Conservation (phyloP, 2,113 vertebrate genomes). For the Vidua macroura region DNA sequence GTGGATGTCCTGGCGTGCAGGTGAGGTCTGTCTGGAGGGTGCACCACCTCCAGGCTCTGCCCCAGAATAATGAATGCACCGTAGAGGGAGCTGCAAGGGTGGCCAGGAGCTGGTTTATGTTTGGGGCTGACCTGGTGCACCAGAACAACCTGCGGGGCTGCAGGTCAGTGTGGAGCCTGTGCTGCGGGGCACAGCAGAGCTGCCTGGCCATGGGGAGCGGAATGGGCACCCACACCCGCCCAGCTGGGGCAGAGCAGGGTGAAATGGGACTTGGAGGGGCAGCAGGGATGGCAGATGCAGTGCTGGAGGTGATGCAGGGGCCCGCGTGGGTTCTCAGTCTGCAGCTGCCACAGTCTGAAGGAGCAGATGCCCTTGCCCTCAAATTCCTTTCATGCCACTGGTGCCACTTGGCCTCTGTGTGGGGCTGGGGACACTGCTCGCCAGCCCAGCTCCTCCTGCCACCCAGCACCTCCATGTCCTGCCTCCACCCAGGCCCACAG, state of each 20-base stretch:
- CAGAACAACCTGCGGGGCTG: neutral
- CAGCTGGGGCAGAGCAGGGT: accelerated
- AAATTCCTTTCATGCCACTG: neutral
- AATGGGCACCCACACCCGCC: neutral
- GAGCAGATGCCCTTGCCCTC: neutral
- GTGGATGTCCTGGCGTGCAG: accelerated
- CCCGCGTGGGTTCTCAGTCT: accelerated
- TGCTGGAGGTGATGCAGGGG: neutral
- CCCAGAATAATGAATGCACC: accelerated
- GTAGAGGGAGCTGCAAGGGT: neutral
- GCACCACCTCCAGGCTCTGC: accelerated
- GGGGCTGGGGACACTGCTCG: accelerated
- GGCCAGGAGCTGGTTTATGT: neutral
- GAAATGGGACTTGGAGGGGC: neutral
- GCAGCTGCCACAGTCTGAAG: neutral
- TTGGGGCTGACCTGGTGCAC: accelerated
- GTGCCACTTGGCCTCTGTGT: neutral
- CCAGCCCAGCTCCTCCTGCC: neutral
- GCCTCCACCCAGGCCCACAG: neutral
- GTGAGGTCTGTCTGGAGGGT: neutral
- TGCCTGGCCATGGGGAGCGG: accelerated
- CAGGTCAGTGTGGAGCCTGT: accelerated
- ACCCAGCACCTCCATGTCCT: accelerated
- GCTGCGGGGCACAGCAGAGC: neutral
- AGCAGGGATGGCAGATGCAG: neutral